Base-by-base conservation (phyloP, 2,113 vertebrate species). In the Hypomesus transpacificus region DNA sequence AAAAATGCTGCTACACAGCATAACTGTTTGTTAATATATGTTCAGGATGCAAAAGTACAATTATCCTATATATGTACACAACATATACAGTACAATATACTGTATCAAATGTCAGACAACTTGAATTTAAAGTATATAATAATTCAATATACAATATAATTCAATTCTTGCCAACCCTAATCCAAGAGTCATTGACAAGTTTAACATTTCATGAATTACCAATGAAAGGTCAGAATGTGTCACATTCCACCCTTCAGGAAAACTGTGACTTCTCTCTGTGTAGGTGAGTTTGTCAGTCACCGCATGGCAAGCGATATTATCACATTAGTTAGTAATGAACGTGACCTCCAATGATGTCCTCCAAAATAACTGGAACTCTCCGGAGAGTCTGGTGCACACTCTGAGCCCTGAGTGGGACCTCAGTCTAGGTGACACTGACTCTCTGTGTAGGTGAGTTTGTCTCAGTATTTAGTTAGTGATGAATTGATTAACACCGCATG, bases 331-430 rank as follows among this genome's bases (percentile, higher is more conserved):
- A n/a, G n/a, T n/a, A n/a, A n/a, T n/a, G n/a, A n/a, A n/a, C n/a
- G n/a, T n/a, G 74, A 81, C 78, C 73, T 21, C 3, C 39, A 79
- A 4, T 0, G 68, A 93, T 91, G 87, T 88, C 31, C 2, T 76
- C 78, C 82, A 63, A 52, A 82, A 66, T 57, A 52, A 0, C 61
- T 87, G 7, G 87, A 86, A 69, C 24, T 89, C 86, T 31, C 87
- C 88, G 78, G 90, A 92, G 3, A 85, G 89, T 0, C 80, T 84
- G 2, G 84, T 88, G 17, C 70, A 73, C 56, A 87, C 92, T 73
- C 78, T 90, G 77, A 88, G 90, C 73, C 91, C 92, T 0, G 83
- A 87, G 80, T 90, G 90, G 50, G 92, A 92, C 84, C 87, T 92
- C 1, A 91, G 89, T 46, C 87, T 89, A 75, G 89, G 88, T 60